These are phyloP conservation scores for Neosalanx taihuensis DNA, from an alignment of 2,797 vertebrate genomes.

Conservation along the genomic window DNA sequence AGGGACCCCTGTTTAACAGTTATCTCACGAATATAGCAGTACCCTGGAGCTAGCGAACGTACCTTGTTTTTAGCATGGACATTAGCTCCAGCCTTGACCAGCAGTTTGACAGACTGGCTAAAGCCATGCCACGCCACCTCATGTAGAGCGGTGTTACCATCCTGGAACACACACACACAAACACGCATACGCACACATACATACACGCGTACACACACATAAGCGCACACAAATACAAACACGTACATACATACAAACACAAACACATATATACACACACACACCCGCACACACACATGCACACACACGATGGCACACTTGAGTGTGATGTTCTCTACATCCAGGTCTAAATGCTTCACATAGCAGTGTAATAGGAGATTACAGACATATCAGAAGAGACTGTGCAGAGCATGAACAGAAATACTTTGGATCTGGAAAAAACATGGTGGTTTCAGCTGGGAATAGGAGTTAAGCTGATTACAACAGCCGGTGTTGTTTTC, in stretches of 20 bases:
- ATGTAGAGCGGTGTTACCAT: constrained; percentile 91
- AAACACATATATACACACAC: neutral
- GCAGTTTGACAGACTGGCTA: constrained; percentile 90
- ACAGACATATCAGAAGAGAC: neutral
- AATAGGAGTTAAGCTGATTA: constrained; percentile 33
- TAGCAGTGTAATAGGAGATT: constrained; percentile 1
- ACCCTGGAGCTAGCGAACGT: neutral
- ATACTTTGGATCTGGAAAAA: neutral
- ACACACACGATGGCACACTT: neutral
- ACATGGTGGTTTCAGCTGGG: neutral
- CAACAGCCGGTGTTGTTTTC: constrained; percentile 2
- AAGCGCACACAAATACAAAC: constrained; percentile 2
- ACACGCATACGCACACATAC: constrained; percentile 8
- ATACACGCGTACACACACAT: neutral
- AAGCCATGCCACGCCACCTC: constrained; percentile 96
- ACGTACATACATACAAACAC: constrained; percentile 9
- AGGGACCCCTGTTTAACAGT: too few relatives aligned
- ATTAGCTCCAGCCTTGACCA: constrained; percentile 95
- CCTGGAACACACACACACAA: constrained; percentile 68
- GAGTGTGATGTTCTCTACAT: neutral
- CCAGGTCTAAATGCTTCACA: constrained; percentile 2
- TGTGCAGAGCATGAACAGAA: neutral
- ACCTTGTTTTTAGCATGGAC: constrained; percentile 96
- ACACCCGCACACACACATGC: constrained; percentile 15
- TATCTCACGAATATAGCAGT: too few relatives aligned